Evolutionary conservation across 2,797 vertebrate genomes (phyloP).

Genomic region (Sternarchorhynchus goeldii): DNA sequence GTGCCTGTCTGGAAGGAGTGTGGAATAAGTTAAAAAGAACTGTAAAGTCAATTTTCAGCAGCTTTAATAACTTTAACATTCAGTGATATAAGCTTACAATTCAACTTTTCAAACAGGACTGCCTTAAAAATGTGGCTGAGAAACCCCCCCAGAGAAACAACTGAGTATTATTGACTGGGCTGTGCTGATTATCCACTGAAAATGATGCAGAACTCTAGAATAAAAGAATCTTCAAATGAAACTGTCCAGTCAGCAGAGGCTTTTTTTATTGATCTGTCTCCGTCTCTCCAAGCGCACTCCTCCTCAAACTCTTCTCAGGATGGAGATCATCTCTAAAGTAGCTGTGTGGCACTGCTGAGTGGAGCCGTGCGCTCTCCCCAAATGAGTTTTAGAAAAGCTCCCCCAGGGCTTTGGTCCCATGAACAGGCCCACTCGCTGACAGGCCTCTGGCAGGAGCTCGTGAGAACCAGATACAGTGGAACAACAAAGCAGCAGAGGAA

Average conservation of each 20-base stretch:
- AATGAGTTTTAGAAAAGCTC: constrained; percentile 44
- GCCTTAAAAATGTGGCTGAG: background rate
- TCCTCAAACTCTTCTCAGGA: constrained; percentile 26
- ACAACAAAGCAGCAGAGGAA: constrained; percentile 30
- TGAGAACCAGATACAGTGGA: constrained; percentile 29
- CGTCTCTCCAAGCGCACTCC: constrained; percentile 3
- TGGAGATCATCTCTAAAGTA: constrained; percentile 42
- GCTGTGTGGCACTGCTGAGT: constrained; percentile 16
- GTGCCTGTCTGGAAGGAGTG: too few species aligned
- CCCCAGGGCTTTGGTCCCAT: constrained; percentile 37
- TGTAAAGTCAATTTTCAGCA: too few species aligned
- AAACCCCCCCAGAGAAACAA: background rate
- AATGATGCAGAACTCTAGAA: constrained; percentile 15
- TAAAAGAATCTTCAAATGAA: constrained; percentile 20
- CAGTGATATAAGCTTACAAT: too few species aligned
- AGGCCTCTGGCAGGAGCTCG: constrained; percentile 37
- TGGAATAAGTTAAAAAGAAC: too few species aligned
- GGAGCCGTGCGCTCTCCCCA: constrained; percentile 19
- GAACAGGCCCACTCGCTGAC: constrained; percentile 34
- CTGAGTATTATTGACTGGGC: background rate
- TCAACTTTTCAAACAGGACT: too few species aligned
- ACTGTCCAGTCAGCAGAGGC: constrained; percentile 23
- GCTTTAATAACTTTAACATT: too few species aligned
- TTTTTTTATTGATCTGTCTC: constrained; percentile 20
- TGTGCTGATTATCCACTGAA: constrained; percentile 10